Evolutionary conservation across 2,797 vertebrate genomes (phyloP).

Genomic region (Chaunax sp.): DNA sequence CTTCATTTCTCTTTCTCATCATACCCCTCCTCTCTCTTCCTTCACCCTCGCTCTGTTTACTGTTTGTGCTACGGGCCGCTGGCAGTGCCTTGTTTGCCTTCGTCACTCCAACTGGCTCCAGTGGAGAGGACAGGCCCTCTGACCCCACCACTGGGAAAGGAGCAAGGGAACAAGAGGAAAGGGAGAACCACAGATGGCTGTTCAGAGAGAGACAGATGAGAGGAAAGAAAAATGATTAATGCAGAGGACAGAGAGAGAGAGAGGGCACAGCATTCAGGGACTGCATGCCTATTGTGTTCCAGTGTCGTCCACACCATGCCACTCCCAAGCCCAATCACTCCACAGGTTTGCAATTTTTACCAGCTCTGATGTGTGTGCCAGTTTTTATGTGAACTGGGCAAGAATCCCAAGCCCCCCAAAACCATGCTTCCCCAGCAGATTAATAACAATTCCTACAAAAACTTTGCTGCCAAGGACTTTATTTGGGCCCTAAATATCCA

Average conservation of each 20-base stretch:
- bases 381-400: too few relatives aligned
- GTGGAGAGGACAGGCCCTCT: constrained; percentile 68
- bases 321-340: too few relatives aligned
- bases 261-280: background rate
- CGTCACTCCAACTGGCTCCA: constrained; percentile 70
- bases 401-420: too few relatives aligned
- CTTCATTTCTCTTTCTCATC: constrained; percentile 61
- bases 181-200: constrained; percentile 18
- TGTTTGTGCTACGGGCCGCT: constrained; percentile 60
- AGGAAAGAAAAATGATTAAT: constrained; percentile 3
- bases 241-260: background rate
- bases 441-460: too few relatives aligned
- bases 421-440: too few relatives aligned
- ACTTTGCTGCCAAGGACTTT: too few relatives aligned
- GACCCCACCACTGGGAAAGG: constrained; percentile 65
- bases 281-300: too few relatives aligned
- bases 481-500: too few relatives aligned
- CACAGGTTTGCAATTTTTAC: background rate
- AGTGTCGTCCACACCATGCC: too few relatives aligned
- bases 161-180: constrained; percentile 34
- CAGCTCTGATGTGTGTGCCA: too few relatives aligned
- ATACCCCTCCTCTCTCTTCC: constrained; percentile 43
- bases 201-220: background rate
- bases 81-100: constrained; percentile 65
- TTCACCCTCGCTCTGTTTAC: constrained; percentile 62